phyloP scores from a whole-genome alignment of 2,113 vertebrate species.

The Sinosuthora webbiana region DNA sequence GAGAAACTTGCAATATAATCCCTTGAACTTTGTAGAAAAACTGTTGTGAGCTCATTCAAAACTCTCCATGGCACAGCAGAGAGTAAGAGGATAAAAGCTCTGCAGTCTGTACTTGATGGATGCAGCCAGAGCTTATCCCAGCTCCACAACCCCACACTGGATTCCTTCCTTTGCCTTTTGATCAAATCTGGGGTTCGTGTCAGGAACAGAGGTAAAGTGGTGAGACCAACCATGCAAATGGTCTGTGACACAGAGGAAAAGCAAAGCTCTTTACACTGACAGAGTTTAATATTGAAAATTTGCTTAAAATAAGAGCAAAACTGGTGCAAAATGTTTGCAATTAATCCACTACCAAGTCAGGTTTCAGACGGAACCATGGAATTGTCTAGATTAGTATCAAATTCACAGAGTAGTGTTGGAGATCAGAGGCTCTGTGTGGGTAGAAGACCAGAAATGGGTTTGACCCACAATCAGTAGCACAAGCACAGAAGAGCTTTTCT shows the following conservation, averaged over 20 bases:
- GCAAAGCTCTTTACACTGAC: background rate
- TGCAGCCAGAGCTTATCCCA: background rate
- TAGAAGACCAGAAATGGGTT: conserved; percentile 11
- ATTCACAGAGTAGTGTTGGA: background rate
- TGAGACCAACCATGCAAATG: background rate
- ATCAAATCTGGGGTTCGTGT: background rate
- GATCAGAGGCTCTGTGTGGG: background rate
- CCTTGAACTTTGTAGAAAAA: background rate
- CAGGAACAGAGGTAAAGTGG: background rate
- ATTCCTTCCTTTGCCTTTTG: background rate
- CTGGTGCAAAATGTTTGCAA: background rate
- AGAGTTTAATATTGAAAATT: background rate
- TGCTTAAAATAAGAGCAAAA: background rate
- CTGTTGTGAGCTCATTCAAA: background rate
- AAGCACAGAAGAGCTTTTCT: background rate
- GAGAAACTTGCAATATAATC: background rate
- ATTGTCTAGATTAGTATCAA: background rate
- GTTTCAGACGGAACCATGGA: background rate
- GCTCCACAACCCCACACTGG: background rate
- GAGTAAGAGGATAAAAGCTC: background rate
- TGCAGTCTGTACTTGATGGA: background rate
- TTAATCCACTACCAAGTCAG: background rate
- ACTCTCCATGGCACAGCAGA: background rate
- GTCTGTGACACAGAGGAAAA: background rate
- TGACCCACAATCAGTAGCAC: conserved; percentile 21